Base-by-base conservation (phyloP, 1,140 invertebrate genomes). In the Spodoptera frugiperda region DNA sequence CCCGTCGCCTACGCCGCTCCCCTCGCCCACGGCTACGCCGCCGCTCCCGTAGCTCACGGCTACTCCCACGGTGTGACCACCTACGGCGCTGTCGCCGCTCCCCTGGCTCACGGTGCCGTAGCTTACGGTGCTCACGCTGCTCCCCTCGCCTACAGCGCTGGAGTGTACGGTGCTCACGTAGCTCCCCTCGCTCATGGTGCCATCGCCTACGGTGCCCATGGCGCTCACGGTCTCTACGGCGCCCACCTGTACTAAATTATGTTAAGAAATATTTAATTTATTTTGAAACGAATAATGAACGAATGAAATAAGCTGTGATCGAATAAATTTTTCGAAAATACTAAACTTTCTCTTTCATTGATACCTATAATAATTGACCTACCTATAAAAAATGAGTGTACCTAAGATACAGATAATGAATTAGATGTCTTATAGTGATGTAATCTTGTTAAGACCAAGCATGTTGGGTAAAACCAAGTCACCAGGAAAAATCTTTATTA, bases 181-280 rank as follows among this genome's bases (percentile, higher is more conserved):
- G 75, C 83, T 68, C 81, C 85, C 57, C 73, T 87, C 48, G 87
- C 82, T 17, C 81, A 82, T 53, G 82, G 80, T 12, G 65, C 63
- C 44, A 25, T 67, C 63, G 70, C 71, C n/a, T 53, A 71, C 53
- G 68, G 68, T n/a, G 76, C 78, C 44, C 82, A 87, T 55, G 86
- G 83, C 54, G 85, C 82, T 54, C 82, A 88, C 25, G 84, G 82
- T 65, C 80, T 84, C 21, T 78, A 82, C 70, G 88, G 85, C 51
- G 48, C 67, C 17, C 79, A 78, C 48, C 70, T 82, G 17, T 71
- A 71, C 68, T 71, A 21, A 55, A 71, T 55, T 54, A 71, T 53
- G 14, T 33, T 53, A 30, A 68, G 61, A 14, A 19, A 30, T 53
- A 68, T 48, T 14, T 53, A 53, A 68, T 68, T 68, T 68, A 68